Conservation (phyloP, 1,140 invertebrate genomes). For the Pseudachorutes palmiensis region DNA sequence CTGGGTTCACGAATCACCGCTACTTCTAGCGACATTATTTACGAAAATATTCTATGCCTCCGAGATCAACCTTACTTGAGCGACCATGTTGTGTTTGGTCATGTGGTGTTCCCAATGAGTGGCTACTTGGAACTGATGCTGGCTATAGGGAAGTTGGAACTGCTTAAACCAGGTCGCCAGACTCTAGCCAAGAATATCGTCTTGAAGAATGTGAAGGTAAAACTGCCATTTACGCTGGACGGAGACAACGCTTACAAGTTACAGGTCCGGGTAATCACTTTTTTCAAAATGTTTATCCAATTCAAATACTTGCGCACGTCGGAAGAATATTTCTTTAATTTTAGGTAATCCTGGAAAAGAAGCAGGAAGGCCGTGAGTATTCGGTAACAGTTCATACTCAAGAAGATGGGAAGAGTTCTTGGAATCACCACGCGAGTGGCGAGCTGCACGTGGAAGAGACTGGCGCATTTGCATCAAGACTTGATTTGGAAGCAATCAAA, state of each 20-base stretch:
- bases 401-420: background rate
- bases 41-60: background rate
- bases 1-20: background rate
- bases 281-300: background rate
- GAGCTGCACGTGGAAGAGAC: background rate
- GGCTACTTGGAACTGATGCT: background rate
- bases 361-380: background rate
- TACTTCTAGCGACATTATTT: background rate
- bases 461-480: background rate
- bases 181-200: background rate
- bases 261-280: background rate
- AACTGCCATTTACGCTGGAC: background rate
- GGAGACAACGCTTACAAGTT: background rate
- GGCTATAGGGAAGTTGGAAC: background rate
- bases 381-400: background rate
- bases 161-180: background rate
- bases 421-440: background rate
- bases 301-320: no score
- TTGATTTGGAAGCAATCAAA: background rate
- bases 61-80: background rate
- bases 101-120: background rate
- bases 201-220: background rate
- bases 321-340: background rate
- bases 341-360: background rate
- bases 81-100: background rate